Base-by-base conservation (phyloP, 2,113 vertebrate genomes). In the Monopterus albus region DNA sequence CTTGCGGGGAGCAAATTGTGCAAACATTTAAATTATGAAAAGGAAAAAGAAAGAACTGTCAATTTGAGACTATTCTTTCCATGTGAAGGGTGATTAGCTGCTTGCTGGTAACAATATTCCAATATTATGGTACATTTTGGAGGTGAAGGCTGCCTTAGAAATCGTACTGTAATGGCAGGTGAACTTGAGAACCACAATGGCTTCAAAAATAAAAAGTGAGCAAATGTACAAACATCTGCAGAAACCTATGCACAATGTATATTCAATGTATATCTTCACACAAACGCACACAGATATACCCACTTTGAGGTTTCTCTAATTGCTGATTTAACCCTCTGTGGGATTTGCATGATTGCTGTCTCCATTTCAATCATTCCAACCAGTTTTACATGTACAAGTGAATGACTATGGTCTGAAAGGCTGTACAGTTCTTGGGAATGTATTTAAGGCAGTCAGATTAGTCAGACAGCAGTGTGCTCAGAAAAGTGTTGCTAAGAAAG, bases 11-110 rank as follows among this genome's bases (percentile, higher is more conserved):
- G 72, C 66, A 85, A 84, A 72, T 71, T 82, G 78, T 17, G 59
- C 78, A 82, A 49, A 61, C 79, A 71, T 83, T 42, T 15, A 75
- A 75, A 73, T 78, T 75, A 81, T 75, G 67, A 71, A 25, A 60
- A 52, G 59, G 35, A 31, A 73, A 53, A 26, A 11, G 38, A 78
- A 68, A 78, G 31, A 7, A 61, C 49, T 62, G 64, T 72, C 62
- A 73, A 43, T 71, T 29, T 52, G 2, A 14, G 64, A 50, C 45
- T 2, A 3, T 42, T 39, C 47, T 46, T 74, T 31, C 31, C 56
- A 35, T 10, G 0, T 59, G 36, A 75, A 26, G 47, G 42, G 13
- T 17, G 47, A 84, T 36, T 67, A 45, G 5, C 17, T 17, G 26
- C 21, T 5, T 2, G 21, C 29, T 68, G 65, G 38, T 18, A 53